Base-by-base conservation (phyloP, 2,888 invertebrate genomes). In the Chrysodeixis includens region DNA sequence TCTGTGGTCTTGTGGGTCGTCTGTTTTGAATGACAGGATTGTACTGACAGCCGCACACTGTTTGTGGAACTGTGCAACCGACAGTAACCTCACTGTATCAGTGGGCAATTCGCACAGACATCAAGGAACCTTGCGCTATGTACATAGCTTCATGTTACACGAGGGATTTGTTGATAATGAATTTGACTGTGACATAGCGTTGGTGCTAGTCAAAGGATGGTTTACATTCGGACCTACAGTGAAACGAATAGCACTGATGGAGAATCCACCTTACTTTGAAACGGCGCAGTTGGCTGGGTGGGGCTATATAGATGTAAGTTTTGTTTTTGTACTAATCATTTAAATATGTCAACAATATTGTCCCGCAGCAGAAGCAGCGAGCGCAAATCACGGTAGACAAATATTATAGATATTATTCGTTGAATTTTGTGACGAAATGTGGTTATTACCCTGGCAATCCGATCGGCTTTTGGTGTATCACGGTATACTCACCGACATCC, bases 21-120 rank as follows among this genome's bases (percentile, higher is more conserved):
- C 89, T 0, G 79, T 90, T 4, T 1, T 90, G 0, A 90, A 85
- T 51, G 82, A 85, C 30, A 20, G 10, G 0, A 58, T 88, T 7
- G 10, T 86, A 0, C 20, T 89, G 0, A 85, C 89, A 0, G 89
- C 88, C 0, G 88, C 81, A 0, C 89, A 89, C 56, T 89, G 87
- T 40, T 0, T 83, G 1, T 16, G 52, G 8, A 35, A 10, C 0
- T 84, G 82, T 57, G 0, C 0, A 0, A 0, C 0, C 0, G 4
- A 5, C 0, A 55, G 54, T 0, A 10, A 9, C 0, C 51, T 78
- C 0, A 49, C 58, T 4, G 54, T 67, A 4, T 40, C 63, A 7
- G 66, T 78, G 0, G 86, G 85, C 0, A 46, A 77, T 18, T 44
- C 5, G 1, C 2, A 73, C 16, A 71, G 16, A 40, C 0, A 30